A percentile compares a stretch with the other conserved stretches of the same genome.
Conservation (phyloP, 2,888 invertebrate species). For the Epistrophe grossulariae region DNA sequence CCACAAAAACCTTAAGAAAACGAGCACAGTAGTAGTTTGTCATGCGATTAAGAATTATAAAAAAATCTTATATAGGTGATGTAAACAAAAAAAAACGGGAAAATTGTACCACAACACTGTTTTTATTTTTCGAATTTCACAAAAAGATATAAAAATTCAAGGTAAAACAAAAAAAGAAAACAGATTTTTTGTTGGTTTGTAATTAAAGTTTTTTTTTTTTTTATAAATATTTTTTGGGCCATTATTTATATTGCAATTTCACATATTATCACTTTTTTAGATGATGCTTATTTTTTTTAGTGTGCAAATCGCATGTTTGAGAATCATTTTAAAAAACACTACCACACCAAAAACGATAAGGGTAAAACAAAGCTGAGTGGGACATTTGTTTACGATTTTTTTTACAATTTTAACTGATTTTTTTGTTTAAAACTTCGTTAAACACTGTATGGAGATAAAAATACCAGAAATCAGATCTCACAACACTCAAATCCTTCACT, state of each 20-base stretch:
- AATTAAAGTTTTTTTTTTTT: neutral
- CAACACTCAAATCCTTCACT: neutral
- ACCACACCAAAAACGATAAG: neutral
- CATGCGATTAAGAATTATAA: slow-evolving; percentile 13
- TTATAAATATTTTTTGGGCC: neutral
- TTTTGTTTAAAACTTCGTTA: too few species aligned
- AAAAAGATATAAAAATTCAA: slow-evolving; percentile 30
- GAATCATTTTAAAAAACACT: neutral
- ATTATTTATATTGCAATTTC: slow-evolving; percentile 5
- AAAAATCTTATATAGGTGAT: neutral
- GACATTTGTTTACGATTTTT: neutral
- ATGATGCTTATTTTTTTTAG: slow-evolving; percentile 1
- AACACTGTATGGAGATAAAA: neutral
- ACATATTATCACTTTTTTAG: slow-evolving; percentile 42
- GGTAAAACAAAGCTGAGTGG: neutral
- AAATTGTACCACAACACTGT: neutral
- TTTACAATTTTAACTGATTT: neutral
- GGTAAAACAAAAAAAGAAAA: slow-evolving; percentile 9
- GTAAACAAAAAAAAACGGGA: neutral
- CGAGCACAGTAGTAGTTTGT: neutral
- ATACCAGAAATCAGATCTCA: neutral
- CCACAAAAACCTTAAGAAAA: slow-evolving; percentile 7
- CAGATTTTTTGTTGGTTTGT: neutral
- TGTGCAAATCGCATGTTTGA: neutral
- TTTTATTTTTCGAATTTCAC: slow-evolving; percentile 16